Evolutionary conservation across 2,113 vertebrate species (phyloP), one percentile per base, ranked within the genome.

Genomic region (Neotoma lepida): DNA sequence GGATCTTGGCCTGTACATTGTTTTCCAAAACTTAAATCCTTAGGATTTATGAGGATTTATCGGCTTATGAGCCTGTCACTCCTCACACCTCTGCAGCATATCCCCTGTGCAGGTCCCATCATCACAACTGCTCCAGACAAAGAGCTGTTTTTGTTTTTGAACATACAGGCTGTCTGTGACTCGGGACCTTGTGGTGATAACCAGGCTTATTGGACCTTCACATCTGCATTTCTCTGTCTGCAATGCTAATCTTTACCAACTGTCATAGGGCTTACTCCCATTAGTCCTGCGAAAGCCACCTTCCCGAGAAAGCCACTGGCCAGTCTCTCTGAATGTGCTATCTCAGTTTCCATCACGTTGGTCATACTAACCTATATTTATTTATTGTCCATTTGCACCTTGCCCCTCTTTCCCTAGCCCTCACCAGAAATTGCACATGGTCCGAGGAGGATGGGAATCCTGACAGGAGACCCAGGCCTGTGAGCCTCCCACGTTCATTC

Each of bases 301-400:
- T 28, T 58, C 35, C 2, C n/a, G n/a, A n/a, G n/a, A n/a, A n/a
- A n/a, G n/a, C n/a, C n/a, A n/a, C 15, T 9, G n/a, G 46, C 44
- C 87, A 26, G 24, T 63, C 22, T 85, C 49, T 74, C 14, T 24
- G 35, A 0, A 30, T 9, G 33, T 61, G 8, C n/a, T 28, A 14
- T 39, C 49, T 86, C 3, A 0, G 66, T 73, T 73, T 56, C 8
- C 58, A 76, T 44, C 5, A 0, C 26, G 6, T 51, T 5, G 7
- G 17, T 84, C 68, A 13, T 22, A 35, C 5, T 18, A 39, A 44
- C 46, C 9, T 15, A 33, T 1, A 2, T 4, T 24, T 6, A 14
- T 56, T 90, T 26, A 70, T 33, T 26, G 4, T 5, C 56, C 46
- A 12, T 78, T 51, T 82, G 8, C 35, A 24, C 17, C 2, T 4